Conservation (phyloP, 2,113 vertebrate genomes). For the Hypomesus transpacificus region DNA sequence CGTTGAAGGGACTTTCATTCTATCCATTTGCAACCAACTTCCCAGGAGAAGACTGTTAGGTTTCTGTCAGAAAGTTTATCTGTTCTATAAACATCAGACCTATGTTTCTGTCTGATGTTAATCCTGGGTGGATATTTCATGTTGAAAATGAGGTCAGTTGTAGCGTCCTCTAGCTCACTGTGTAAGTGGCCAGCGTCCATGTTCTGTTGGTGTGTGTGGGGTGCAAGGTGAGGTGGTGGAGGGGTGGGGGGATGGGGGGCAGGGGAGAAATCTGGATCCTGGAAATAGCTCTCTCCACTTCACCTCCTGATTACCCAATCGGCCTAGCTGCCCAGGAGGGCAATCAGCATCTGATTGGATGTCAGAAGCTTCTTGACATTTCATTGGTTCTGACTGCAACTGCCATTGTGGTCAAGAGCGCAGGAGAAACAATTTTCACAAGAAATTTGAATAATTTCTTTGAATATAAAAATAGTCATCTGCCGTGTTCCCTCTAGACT, state of each 20-base stretch:
- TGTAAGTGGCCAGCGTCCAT: too few relatives aligned
- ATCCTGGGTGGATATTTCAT: too few relatives aligned
- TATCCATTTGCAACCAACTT: conserved; percentile 69
- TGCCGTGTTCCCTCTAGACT: conserved; percentile 21
- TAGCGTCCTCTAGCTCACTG: too few relatives aligned
- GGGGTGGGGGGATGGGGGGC: too few relatives aligned
- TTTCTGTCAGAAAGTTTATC: too few relatives aligned
- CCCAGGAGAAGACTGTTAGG: conserved; percentile 29
- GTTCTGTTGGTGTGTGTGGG: too few relatives aligned
- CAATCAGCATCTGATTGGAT: conserved; percentile 69
- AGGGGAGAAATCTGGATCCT: conserved; percentile 44
- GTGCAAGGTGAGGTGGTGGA: too few relatives aligned
- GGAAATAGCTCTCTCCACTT: conserved; percentile 41
- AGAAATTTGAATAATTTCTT: conserved; percentile 28
- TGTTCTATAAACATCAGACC: too few relatives aligned
- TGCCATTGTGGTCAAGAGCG: conserved; percentile 25
- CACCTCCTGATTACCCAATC: conserved; percentile 60
- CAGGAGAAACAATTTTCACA: conserved; percentile 51
- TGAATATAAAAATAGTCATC: conserved; percentile 32
- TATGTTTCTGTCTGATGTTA: too few relatives aligned
- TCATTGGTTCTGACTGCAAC: conserved; percentile 47
- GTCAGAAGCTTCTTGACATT: conserved; percentile 42
- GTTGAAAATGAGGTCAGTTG: too few relatives aligned
- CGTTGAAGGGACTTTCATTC: conserved; percentile 61
- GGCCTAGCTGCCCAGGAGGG: conserved; percentile 57